Evolutionary conservation across 2,888 invertebrate genomes (phyloP).

Genomic region (Piscicola geometra): DNA sequence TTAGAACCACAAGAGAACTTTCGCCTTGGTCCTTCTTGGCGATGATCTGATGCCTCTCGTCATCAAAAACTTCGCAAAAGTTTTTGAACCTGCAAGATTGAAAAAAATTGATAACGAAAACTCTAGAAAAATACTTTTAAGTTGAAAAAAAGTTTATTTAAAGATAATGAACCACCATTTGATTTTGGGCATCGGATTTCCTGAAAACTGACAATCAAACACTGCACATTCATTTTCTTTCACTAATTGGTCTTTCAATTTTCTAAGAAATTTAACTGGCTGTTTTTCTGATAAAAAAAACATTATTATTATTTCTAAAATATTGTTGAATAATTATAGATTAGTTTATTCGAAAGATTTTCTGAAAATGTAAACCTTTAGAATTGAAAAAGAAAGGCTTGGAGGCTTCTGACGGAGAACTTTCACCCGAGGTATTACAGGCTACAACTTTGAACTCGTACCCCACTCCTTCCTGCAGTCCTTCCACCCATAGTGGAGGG

Average conservation of each 20-base stretch:
- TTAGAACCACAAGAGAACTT: slow-evolving; percentile 58
- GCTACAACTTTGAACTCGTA: slow-evolving; percentile 84
- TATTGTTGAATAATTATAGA: too few species aligned
- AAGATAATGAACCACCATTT: slow-evolving; percentile 47
- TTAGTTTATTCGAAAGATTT: too few species aligned
- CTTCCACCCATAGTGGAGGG: slow-evolving; percentile 45
- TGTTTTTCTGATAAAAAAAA: slow-evolving; percentile 42
- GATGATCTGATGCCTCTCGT: slow-evolving; percentile 70
- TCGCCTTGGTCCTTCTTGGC: slow-evolving; percentile 73
- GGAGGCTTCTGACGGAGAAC: slow-evolving; percentile 71
- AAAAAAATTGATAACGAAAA: too few species aligned
- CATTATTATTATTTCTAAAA: slow-evolving; percentile 6
- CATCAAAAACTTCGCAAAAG: slow-evolving; percentile 51
- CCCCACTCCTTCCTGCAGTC: slow-evolving; percentile 79
- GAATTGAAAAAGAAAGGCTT: slow-evolving; percentile 43
- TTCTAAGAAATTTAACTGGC: slow-evolving; percentile 49
- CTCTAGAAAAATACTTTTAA: too few species aligned
- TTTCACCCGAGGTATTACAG: slow-evolving; percentile 83
- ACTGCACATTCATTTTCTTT: slow-evolving; percentile 49
- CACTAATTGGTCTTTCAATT: slow-evolving; percentile 48
- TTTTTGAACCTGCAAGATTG: slow-evolving; percentile 46
- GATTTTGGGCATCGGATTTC: slow-evolving; percentile 51
- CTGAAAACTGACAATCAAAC: slow-evolving; percentile 50
- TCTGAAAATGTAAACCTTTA: slow-evolving; percentile 18
- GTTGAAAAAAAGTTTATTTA: too few species aligned